Conservation (phyloP, 64 coral and sea anemone species). For the Dendrophyllia cribrosa region DNA sequence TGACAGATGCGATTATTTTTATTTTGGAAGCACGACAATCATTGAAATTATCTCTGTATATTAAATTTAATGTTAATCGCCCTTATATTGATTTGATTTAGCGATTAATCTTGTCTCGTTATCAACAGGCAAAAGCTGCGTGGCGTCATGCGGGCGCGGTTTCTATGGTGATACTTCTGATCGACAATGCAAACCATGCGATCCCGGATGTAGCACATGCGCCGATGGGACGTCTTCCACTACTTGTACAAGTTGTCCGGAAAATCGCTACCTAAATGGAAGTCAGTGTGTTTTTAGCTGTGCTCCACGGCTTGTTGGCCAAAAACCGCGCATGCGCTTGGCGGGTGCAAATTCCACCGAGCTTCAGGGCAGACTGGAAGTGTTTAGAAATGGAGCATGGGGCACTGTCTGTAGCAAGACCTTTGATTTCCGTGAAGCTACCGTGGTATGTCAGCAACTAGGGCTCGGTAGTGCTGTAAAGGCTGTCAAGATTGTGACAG, state of each 20-base stretch:
- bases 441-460: slow-evolving; percentile 72
- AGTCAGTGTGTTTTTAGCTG: slow-evolving; percentile 57
- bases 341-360: slow-evolving; percentile 35
- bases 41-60: too few species aligned
- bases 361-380: slow-evolving; percentile 76
- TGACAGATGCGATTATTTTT: too few species aligned
- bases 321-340: slow-evolving; percentile 48
- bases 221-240: slow-evolving; percentile 34
- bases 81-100: too few species aligned
- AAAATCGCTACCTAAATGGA: slow-evolving; percentile 55
- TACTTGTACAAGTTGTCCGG: slow-evolving; percentile 70
- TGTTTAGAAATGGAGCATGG: slow-evolving; percentile 52
- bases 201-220: slow-evolving; percentile 72
- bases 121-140: slow-evolving; percentile 68
- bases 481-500: slow-evolving; percentile 26
- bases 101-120: background rate
- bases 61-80: too few species aligned
- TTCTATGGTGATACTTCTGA: slow-evolving; percentile 73
- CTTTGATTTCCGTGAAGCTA: slow-evolving; percentile 83
- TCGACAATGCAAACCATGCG: slow-evolving; percentile 68
- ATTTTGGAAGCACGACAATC: too few species aligned
- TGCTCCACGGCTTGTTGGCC: slow-evolving; percentile 28
- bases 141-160: slow-evolving; percentile 63
- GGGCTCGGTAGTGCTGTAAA: slow-evolving; percentile 60
- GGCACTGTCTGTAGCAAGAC: slow-evolving; percentile 70